Evolutionary conservation across 2,888 invertebrate genomes (phyloP), one percentile per base, ranked within the genome.

Genomic region (Stenodera caucasica): DNA sequence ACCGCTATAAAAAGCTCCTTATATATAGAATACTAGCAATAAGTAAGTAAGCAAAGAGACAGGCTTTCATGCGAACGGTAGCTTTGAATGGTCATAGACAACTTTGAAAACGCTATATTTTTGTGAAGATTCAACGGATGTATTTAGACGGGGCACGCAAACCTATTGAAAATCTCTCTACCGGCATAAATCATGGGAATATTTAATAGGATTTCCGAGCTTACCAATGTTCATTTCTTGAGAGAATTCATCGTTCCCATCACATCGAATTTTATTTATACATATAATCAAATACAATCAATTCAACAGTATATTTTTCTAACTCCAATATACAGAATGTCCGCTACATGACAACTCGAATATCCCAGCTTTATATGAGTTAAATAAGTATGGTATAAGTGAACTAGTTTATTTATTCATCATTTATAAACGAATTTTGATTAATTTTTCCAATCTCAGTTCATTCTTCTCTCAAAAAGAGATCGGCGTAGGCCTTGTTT

Each of bases 21-120:
- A n/a, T n/a, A n/a, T 66, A 61, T 66, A 64, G 66, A 66, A 67
- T 67, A 68, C 69, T 65, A 72, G 73, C 73, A 75, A 71, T 75
- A 77, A 77, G 76, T 75, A 77, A 76, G 75, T 75, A 76, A 76
- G 75, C 76, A 68, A 59, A 69, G 68, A 65, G 69, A 67, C 73
- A 66, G 72, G 69, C 65, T 71, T 74, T 71, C 72, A 67, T 68
- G 70, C 63, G 65, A 68, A 69, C 66, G 58, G 68, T 69, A 66
- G 70, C 67, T 66, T 67, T 71, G 70, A 71, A 75, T 73, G 72
- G 74, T 70, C 71, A 73, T 70, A 72, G 72, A 72, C 70, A 69
- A 73, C 69, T 72, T 72, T 70, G 69, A 67, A 70, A 66, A 70
- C 62, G 68, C 65, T 67, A 71, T 71, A 70, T 70, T 70, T 71